phyloP scores from a whole-genome alignment of 64 coral and sea anemone genomes.

The Dendronephthya gigantea region DNA sequence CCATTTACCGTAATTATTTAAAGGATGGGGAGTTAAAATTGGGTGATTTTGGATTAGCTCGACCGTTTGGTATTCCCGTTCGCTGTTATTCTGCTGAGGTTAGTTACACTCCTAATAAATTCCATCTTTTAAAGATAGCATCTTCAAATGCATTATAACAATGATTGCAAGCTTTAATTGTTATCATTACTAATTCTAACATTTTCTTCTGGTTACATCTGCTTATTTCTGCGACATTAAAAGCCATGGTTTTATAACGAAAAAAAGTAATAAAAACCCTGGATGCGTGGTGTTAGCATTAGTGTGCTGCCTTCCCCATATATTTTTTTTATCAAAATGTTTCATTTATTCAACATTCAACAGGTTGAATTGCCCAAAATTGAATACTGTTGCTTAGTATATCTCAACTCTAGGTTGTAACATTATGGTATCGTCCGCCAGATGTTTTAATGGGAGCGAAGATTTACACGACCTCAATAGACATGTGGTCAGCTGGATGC shows the following conservation, averaged over 20 bases:
- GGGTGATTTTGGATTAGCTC: slow-evolving; percentile 88
- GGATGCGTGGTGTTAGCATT: no score
- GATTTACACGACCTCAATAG: slow-evolving; percentile 93
- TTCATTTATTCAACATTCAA: no score
- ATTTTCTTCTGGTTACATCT: no score
- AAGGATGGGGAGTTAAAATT: slow-evolving; percentile 98
- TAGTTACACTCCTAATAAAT: background rate
- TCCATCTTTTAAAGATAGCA: no score
- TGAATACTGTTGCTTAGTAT: background rate
- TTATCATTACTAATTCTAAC: no score
- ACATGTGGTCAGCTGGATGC: slow-evolving; percentile 99
- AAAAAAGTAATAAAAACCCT: no score
- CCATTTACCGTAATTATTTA: background rate
- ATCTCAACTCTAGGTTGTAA: slow-evolving; percentile 53
- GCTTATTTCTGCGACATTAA: no score
- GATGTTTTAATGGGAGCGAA: slow-evolving; percentile 99
- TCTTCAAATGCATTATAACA: no score
- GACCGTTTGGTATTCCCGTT: slow-evolving; percentile 95
- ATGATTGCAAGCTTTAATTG: no score
- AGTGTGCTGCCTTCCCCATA: no score
- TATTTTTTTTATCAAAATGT: no score
- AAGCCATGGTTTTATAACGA: no score
- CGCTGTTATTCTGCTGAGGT: slow-evolving; percentile 96
- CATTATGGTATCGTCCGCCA: slow-evolving; percentile 95
- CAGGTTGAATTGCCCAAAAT: background rate